Evolutionary conservation across 2,888 invertebrate species (phyloP).

Genomic region (Conops quadrifasciatus): DNA sequence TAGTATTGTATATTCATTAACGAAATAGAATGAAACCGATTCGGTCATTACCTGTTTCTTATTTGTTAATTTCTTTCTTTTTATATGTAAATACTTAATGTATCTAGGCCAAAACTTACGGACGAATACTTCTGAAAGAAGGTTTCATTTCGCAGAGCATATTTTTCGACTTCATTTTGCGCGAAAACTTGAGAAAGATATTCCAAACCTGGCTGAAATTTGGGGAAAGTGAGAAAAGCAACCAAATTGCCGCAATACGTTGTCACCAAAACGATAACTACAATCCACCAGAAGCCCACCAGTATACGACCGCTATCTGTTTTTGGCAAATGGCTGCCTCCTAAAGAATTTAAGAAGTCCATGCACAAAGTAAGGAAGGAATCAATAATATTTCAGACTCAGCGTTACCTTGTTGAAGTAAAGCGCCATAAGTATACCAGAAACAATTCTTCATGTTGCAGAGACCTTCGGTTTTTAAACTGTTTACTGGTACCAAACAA

Average conservation of each 20-base stretch:
- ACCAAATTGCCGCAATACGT: conserved; percentile 93
- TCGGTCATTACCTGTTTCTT: no score
- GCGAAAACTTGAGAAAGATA: conserved; percentile 63
- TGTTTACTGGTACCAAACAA: conserved; percentile 70
- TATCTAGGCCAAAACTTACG: conserved; percentile 58
- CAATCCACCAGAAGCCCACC: conserved; percentile 92
- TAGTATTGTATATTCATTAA: not conserved
- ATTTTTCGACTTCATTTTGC: conserved; percentile 70
- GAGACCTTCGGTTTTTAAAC: conserved; percentile 65
- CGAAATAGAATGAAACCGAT: not conserved
- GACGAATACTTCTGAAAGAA: conserved; percentile 74
- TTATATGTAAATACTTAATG: not conserved
- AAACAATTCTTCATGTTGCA: conserved; percentile 63
- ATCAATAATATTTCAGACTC: conserved; percentile 32
- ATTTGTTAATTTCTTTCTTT: not conserved
- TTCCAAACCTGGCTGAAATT: conserved; percentile 65
- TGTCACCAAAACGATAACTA: conserved; percentile 86
- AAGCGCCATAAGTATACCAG: conserved; percentile 85
- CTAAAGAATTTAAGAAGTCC: conserved; percentile 64
- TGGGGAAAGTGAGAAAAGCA: conserved; percentile 91
- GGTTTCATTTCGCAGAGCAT: conserved; percentile 81
- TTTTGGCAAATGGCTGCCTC: conserved; percentile 85
- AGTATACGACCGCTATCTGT: conserved; percentile 87
- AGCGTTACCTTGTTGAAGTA: conserved; percentile 92
- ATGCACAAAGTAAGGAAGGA: no score